Evolutionary conservation across 1,140 invertebrate genomes (phyloP).

Genomic region (Spodoptera frugiperda): DNA sequence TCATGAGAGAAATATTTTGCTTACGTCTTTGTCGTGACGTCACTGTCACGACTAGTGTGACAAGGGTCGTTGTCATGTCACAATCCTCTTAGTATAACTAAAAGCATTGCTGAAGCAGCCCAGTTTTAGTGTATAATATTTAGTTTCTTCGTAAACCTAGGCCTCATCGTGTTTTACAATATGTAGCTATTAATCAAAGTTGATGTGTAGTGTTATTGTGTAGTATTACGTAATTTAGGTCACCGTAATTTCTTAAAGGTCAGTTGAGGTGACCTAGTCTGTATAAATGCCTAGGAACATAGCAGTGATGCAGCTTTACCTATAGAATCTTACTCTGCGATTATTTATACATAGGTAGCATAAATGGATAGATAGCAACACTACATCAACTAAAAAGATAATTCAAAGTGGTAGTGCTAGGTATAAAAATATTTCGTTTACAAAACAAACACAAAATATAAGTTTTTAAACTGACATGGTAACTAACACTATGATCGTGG

Average conservation of each 20-base stretch:
- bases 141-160: conserved; percentile 9
- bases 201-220: not conserved
- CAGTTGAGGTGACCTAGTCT: not conserved
- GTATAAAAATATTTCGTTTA: too few species aligned
- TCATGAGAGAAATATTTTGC: conserved; percentile 35
- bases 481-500: too few species aligned
- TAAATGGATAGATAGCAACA: too few species aligned
- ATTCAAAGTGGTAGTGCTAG: too few species aligned
- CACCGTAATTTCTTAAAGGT: not conserved
- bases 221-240: not conserved
- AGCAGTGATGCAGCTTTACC: too few species aligned
- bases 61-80: conserved; percentile 70
- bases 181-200: conserved; percentile 4
- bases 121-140: conserved; percentile 34
- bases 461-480: too few species aligned
- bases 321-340: too few species aligned
- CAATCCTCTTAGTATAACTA: conserved; percentile 68
- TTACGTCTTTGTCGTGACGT: conserved; percentile 54
- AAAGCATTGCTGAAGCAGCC: conserved; percentile 60
- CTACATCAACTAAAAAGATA: too few species aligned
- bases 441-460: too few species aligned
- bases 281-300: too few species aligned
- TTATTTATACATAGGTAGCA: too few species aligned
- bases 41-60: conserved; percentile 63
- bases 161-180: not conserved